Conservation (phyloP, 2,797 vertebrate species). For the Spinibarbus caldwelli region DNA sequence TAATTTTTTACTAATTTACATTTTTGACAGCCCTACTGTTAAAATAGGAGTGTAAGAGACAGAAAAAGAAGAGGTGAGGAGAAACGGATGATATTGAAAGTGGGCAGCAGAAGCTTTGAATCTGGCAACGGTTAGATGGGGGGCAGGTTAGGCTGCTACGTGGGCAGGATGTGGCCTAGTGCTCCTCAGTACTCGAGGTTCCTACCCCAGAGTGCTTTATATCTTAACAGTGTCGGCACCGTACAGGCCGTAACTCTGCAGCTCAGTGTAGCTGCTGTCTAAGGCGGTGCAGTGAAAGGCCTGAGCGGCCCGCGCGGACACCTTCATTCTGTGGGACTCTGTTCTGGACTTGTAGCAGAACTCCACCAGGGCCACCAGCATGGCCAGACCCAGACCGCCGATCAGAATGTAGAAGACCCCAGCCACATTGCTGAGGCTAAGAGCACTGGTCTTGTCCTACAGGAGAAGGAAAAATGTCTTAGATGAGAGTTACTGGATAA, state of each 20-base stretch:
- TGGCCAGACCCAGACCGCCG: conserved; percentile 96
- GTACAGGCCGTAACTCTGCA: conserved; percentile 83
- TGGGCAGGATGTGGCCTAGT: conserved; percentile 38
- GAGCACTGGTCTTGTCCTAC: conserved; percentile 97
- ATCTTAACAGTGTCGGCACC: conserved; percentile 84
- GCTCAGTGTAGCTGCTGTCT: conserved; percentile 82
- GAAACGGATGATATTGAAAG: conserved; percentile 66
- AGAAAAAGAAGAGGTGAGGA: conserved; percentile 60
- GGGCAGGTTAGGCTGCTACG: conserved; percentile 69
- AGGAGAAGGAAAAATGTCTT: conserved; percentile 44
- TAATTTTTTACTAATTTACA: not conserved
- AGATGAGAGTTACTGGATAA: conserved; percentile 8
- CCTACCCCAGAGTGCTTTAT: conserved; percentile 77
- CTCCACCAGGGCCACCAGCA: conserved; percentile 99
- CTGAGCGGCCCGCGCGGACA: conserved; percentile 82
- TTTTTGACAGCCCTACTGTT: not conserved
- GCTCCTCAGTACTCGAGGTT: conserved; percentile 65
- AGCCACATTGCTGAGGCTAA: conserved; percentile 98
- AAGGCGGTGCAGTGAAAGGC: conserved; percentile 86
- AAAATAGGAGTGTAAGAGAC: conserved; percentile 43
- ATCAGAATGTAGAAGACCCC: conserved; percentile 99
- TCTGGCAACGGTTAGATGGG: conserved; percentile 73
- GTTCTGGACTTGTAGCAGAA: conserved; percentile 99
- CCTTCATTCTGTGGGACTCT: conserved; percentile 99
- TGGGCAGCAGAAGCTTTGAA: conserved; percentile 74